A percentile compares a stretch with the other conserved stretches of the same genome.
These are phyloP conservation scores for Enteromius thamalakanensis DNA, from an alignment of 2,797 vertebrate species.

Conservation along the genomic window DNA sequence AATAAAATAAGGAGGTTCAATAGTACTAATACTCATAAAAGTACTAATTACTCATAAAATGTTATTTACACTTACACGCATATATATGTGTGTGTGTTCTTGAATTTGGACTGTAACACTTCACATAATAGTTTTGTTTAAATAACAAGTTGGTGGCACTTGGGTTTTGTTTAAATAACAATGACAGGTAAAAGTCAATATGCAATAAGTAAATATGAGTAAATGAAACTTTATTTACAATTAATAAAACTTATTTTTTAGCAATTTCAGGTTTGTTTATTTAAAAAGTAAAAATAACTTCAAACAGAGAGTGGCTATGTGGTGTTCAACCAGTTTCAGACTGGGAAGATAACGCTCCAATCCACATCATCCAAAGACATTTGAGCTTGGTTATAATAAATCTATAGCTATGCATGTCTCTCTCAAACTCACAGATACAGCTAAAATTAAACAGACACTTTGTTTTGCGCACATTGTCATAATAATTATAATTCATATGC, in stretches of 20 bases:
- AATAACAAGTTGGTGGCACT: background rate
- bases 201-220: background rate
- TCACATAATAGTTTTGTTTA: background rate
- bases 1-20: background rate
- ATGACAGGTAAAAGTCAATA: background rate
- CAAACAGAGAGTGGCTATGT: background rate
- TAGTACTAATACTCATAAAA: too few species aligned
- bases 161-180: background rate
- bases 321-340: background rate
- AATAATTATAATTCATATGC: background rate
- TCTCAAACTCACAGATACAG: too few species aligned
- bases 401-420: too few species aligned
- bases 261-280: background rate
- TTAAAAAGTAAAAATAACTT: background rate
- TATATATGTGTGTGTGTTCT: background rate
- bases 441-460: background rate
- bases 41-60: too few species aligned
- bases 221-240: background rate
- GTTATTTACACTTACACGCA: too few species aligned
- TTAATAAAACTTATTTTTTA: background rate
- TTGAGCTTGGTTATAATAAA: too few species aligned
- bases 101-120: background rate
- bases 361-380: background rate
- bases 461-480: background rate
- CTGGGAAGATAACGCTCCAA: background rate